phyloP scores from a whole-genome alignment of 2,113 vertebrate species.

The Corydoras maculifer region DNA sequence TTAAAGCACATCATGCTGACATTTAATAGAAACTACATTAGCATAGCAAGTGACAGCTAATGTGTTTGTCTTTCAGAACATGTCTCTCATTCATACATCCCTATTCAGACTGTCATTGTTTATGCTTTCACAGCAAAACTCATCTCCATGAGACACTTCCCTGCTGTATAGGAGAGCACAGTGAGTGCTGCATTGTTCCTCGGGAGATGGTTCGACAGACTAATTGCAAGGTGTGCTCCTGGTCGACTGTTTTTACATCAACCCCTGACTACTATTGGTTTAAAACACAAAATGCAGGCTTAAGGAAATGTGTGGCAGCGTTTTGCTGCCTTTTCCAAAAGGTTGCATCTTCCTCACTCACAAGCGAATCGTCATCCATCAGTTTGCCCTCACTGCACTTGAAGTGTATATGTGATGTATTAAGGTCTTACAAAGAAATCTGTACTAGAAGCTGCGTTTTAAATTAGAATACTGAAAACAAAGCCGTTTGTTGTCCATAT shows the following conservation, averaged over 20 bases:
- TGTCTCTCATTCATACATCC: conserved; percentile 20
- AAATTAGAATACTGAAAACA: background rate
- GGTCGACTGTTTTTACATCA: conserved; percentile 28
- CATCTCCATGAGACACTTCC: conserved; percentile 21
- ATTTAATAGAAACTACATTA: conserved; percentile 45
- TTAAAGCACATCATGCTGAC: conserved; percentile 37
- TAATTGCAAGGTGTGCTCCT: conserved; percentile 40
- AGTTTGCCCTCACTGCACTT: background rate
- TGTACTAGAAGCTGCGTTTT: too few relatives aligned
- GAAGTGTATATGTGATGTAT: background rate
- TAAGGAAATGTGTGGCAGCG: conserved; percentile 46
- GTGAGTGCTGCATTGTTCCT: conserved; percentile 33
- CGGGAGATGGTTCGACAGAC: conserved; percentile 40
- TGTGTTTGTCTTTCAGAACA: conserved; percentile 35
- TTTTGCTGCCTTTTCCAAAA: background rate
- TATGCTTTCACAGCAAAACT: conserved; percentile 31
- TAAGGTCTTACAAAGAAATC: too few relatives aligned
- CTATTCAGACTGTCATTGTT: conserved; percentile 32
- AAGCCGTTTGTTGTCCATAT: background rate
- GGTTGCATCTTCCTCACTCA: background rate
- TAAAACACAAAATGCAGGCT: conserved; percentile 33
- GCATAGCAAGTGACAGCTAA: conserved; percentile 41
- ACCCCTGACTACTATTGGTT: conserved; percentile 31
- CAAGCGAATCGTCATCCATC: too few relatives aligned
- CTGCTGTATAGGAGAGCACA: conserved; percentile 16